These are phyloP conservation scores for Phocides pigmalion DNA, from an alignment of 1,140 invertebrate species.

Conservation along the genomic window DNA sequence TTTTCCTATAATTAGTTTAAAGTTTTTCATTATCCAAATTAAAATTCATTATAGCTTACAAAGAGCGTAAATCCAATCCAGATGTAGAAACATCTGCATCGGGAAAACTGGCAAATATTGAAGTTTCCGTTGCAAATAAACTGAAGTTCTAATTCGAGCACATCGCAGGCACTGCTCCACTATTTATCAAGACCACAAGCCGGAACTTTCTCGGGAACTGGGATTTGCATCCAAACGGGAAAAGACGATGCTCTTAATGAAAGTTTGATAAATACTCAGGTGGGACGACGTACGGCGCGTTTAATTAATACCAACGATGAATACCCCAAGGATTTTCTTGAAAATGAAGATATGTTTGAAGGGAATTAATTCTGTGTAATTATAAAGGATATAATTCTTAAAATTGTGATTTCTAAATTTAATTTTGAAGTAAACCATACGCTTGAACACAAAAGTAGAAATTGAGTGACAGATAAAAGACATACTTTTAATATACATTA, in stretches of 20 bases:
- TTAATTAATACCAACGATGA: slow-evolving; percentile 5
- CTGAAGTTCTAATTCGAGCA: slow-evolving; percentile 28
- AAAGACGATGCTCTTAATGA: slow-evolving; percentile 55
- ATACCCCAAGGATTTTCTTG: not conserved
- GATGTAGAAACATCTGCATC: slow-evolving; percentile 33
- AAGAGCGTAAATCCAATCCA: slow-evolving; percentile 8
- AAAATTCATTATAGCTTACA: not conserved
- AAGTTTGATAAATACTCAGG: slow-evolving; percentile 57
- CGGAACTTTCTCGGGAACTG: slow-evolving; percentile 35
- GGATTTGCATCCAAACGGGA: slow-evolving; percentile 65
- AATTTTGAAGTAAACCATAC: too few species aligned
- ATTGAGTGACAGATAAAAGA: too few species aligned
- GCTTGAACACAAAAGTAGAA: too few species aligned
- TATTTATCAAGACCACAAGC: slow-evolving; percentile 45
- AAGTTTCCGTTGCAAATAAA: slow-evolving; percentile 42
- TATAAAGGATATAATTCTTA: too few species aligned
- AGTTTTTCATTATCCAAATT: too few species aligned
- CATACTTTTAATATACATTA: too few species aligned
- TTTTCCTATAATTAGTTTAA: too few species aligned
- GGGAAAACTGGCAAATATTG: slow-evolving; percentile 38
- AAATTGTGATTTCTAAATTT: too few species aligned
- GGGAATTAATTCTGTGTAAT: too few species aligned
- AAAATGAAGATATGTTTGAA: too few species aligned
- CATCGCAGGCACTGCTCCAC: slow-evolving; percentile 35
- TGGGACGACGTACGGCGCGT: slow-evolving; percentile 5